Evolutionary conservation across 2,113 vertebrate genomes (phyloP).

Genomic region (Nerophis lumbriciformis): DNA sequence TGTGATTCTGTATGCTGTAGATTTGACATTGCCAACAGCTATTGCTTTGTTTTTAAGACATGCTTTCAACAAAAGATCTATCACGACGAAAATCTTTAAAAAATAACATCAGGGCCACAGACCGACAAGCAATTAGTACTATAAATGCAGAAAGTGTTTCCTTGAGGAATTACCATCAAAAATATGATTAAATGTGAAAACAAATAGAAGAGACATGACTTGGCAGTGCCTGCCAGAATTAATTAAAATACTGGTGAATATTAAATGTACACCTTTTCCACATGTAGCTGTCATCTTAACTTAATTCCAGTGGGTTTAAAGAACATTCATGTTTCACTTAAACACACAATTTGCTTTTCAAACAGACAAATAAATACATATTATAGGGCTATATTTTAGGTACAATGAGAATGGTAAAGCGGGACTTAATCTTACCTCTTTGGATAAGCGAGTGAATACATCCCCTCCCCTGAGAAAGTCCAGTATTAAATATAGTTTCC

Average conservation of each 20-base stretch:
- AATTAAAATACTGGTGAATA: conserved; percentile 10
- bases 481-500: conserved; percentile 98
- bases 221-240: conserved; percentile 23
- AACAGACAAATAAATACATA: background rate
- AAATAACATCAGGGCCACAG: conserved; percentile 23
- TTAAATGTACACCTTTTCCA: conserved; percentile 30
- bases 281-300: conserved; percentile 28
- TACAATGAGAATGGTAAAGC: conserved; percentile 2
- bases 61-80: conserved; percentile 45
- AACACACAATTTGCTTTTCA: background rate
- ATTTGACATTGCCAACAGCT: conserved; percentile 41
- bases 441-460: conserved; percentile 99
- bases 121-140: conserved; percentile 35
- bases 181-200: conserved; percentile 22
- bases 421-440: conserved; percentile 84
- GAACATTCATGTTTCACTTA: background rate
- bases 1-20: conserved; percentile 25
- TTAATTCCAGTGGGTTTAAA: conserved; percentile 15
- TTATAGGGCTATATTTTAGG: background rate
- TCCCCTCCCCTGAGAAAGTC: conserved; percentile 99
- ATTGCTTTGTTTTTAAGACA: conserved; percentile 39
- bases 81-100: conserved; percentile 36
- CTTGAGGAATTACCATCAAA: conserved; percentile 19
- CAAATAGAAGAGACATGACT: conserved; percentile 29
- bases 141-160: conserved; percentile 26